Percentiles rank a stretch among this genome's conserved stretches.
phyloP scores from a whole-genome alignment of 2,797 vertebrate species.

The Neopelma chrysocephalum region DNA sequence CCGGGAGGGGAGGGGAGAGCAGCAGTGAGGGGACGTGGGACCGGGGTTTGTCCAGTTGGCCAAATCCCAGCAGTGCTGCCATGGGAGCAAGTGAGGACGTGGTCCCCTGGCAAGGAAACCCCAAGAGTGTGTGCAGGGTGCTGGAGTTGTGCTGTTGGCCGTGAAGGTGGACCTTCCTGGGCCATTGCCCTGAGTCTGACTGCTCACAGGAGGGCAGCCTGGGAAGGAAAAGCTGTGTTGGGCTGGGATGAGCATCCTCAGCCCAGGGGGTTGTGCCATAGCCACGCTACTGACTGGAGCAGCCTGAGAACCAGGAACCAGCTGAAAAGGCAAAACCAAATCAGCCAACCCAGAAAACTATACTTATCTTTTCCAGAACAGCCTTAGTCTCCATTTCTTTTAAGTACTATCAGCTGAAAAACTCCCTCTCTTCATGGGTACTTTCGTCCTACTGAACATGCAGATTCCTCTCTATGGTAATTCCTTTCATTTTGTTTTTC shows the following conservation, averaged over 20 bases:
- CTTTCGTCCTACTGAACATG: neutral
- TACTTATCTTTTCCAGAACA: neutral
- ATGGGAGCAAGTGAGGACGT: rapidly evolving
- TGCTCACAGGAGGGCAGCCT: neutral
- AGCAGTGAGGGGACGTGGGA: neutral
- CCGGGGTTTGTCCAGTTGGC: neutral
- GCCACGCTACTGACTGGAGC: neutral
- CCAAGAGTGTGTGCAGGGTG: rapidly evolving
- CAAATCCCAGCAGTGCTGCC: neutral
- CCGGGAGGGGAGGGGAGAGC: neutral
- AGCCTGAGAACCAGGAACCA: neutral
- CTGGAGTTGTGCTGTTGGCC: rapidly evolving
- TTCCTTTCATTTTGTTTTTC: neutral
- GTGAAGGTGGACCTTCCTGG: rapidly evolving
- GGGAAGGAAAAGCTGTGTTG: neutral
- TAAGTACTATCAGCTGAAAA: neutral
- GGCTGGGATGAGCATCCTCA: neutral
- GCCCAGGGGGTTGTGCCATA: neutral
- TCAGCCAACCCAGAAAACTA: neutral
- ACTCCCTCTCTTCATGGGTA: neutral
- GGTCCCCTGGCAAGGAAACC: neutral
- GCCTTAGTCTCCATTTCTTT: neutral
- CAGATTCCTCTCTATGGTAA: neutral
- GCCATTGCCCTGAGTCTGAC: rapidly evolving
- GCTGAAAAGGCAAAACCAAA: neutral